These are phyloP conservation scores for Hemitrygon akajei DNA, from an alignment of 2,797 vertebrate genomes.

Conservation along the genomic window DNA sequence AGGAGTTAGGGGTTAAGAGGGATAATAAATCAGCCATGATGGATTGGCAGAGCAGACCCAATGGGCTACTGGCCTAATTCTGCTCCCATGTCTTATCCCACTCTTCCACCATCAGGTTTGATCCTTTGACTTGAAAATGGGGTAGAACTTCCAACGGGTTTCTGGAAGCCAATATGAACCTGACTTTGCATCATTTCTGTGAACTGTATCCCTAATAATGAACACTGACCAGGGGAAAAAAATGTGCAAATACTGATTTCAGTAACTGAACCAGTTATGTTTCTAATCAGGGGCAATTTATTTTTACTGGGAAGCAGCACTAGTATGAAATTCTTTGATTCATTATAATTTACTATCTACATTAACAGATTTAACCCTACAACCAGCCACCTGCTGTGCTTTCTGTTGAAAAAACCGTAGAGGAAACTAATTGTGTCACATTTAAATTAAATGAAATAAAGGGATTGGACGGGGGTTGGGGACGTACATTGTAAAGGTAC, in stretches of 20 bases:
- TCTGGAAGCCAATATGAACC: too few relatives aligned
- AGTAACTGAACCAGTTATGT: background rate
- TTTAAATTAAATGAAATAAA: constrained; percentile 5
- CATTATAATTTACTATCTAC: background rate
- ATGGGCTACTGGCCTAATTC: too few relatives aligned
- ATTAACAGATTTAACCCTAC: background rate
- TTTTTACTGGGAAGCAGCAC: background rate
- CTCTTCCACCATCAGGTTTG: too few relatives aligned
- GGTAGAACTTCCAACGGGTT: too few relatives aligned
- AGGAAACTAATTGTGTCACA: constrained; percentile 20
- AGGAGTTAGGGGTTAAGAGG: too few relatives aligned
- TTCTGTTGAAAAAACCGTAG: background rate
- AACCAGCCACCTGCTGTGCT: background rate
- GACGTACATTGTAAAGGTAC: background rate
- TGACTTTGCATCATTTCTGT: too few relatives aligned
- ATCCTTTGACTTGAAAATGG: too few relatives aligned
- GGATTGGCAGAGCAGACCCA: too few relatives aligned
- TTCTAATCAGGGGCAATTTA: constrained; percentile 16
- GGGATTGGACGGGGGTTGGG: background rate
- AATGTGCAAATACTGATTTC: background rate
- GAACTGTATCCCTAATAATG: too few relatives aligned
- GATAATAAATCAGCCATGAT: too few relatives aligned
- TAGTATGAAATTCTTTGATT: background rate
- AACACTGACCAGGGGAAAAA: background rate
- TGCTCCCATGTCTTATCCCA: too few relatives aligned